Evolutionary conservation across 2,888 invertebrate genomes (phyloP), one percentile per base, ranked within the genome.

Genomic region (Luperina testacea): DNA sequence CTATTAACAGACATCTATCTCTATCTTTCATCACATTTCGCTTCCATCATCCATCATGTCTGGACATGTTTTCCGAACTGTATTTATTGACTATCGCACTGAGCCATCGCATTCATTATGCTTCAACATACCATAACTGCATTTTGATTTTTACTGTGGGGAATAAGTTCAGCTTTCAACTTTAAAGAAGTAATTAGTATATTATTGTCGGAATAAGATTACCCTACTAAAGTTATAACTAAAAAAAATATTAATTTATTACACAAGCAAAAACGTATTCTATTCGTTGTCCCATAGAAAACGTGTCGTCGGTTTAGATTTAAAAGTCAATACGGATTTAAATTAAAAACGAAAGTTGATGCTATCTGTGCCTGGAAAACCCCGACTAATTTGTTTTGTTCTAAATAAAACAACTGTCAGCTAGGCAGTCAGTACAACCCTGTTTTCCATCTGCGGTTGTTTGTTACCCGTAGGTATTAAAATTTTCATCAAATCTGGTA

Each of bases 41-140:
- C 92, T 94, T 93, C 93, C 93, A 93, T 91, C 95, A 96, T 96
- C 96, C 94, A 96, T 96, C 96, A 96, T 95, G 89, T 93, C 92
- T 91, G 91, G 95, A 96, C 96, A 94, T 96, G 96, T 96, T 96
- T 95, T 94, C 92, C 93, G 93, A 94, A 92, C 93, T 93, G 93
- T 94, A 94, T 95, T 95, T 95, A 95, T 94, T 92, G 94, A 94
- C 94, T 94, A 95, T 95, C 95, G 91, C 89, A 92, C 90, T 93
- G 94, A 94, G 91, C 92, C 94, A 96, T 95, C 94, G 90, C 92
- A 94, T 94, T 95, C 93, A 95, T 95, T 95, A 95, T 72, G 57
- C 63, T 82, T 82, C 75, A 73, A 75, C 27, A 45, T 32, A 27
- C 3, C 65, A 57, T n/a, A 70, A 63, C n/a, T 81, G 68, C 71